phyloP scores from a whole-genome alignment of 2,888 invertebrate species.

The Netelia melanura region DNA sequence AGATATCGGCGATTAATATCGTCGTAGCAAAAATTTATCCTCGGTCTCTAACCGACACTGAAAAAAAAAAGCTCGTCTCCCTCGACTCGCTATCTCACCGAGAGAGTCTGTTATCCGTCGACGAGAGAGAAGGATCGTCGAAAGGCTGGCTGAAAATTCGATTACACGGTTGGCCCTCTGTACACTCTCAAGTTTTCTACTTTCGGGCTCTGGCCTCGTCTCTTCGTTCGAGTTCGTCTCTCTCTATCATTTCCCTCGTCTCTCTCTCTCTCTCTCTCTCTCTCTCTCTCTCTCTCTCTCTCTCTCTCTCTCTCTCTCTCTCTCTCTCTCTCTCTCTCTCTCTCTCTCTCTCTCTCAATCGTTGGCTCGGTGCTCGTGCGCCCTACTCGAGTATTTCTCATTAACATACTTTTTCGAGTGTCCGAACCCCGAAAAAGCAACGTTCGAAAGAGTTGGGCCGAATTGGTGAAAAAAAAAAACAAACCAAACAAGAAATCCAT shows the following conservation, averaged over 20 bases:
- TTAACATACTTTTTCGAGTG: conserved; percentile 71
- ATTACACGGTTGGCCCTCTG: conserved; percentile 52
- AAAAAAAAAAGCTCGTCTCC: background rate
- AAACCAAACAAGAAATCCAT: conserved; percentile 22
- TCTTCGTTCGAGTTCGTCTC: conserved; percentile 14
- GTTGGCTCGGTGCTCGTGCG: conserved; percentile 49
- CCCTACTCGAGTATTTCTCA: conserved; percentile 71
- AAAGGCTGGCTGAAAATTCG: conserved; percentile 53
- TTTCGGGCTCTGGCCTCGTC: conserved; percentile 21
- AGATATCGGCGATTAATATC: too few species aligned
- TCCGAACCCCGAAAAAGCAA: conserved; percentile 12
- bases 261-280: conserved; percentile 20
- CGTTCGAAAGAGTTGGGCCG: background rate
- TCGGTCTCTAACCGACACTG: background rate
- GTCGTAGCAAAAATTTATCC: background rate
- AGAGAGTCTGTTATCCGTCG: conserved; percentile 12
- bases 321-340: background rate
- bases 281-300: conserved; percentile 2
- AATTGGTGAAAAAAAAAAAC: conserved; percentile 4
- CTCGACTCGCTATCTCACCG: background rate
- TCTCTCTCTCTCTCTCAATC: conserved; percentile 19
- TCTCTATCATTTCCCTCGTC: background rate
- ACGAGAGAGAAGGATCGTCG: conserved; percentile 20
- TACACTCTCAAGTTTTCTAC: conserved; percentile 58
- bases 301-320: background rate